phyloP scores from a whole-genome alignment of 1,140 invertebrate genomes.

The Drosophila bifasciata region DNA sequence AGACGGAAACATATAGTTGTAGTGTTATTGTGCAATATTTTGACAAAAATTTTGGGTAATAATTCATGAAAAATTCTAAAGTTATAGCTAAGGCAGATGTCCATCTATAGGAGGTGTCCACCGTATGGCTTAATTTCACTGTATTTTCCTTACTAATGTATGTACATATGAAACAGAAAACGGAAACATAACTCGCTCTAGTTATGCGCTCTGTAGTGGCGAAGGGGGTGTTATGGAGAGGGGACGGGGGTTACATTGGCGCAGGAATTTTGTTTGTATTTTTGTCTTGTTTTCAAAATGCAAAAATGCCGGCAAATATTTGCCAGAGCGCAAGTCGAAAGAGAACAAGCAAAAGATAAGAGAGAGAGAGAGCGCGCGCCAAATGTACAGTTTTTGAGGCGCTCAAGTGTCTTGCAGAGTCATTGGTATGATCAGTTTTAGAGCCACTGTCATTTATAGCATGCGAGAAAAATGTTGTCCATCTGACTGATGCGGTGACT shows the following conservation, averaged over 20 bases:
- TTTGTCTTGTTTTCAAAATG: slow-evolving; percentile 32
- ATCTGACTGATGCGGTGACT: not conserved
- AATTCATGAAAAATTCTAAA: too few species aligned
- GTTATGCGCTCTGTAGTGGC: not conserved
- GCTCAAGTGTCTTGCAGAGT: not conserved
- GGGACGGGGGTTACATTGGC: not conserved
- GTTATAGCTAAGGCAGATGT: too few species aligned
- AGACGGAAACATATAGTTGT: too few species aligned
- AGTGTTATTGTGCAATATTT: too few species aligned
- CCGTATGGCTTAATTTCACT: not conserved
- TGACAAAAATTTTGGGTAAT: too few species aligned
- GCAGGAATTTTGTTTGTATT: slow-evolving; percentile 30
- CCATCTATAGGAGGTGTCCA: too few species aligned
- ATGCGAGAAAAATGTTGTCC: slow-evolving; percentile 36
- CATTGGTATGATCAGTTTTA: slow-evolving; percentile 12
- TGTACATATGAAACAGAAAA: slow-evolving; percentile 66
- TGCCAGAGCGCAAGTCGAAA: slow-evolving; percentile 43
- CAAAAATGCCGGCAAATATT: slow-evolving; percentile 64
- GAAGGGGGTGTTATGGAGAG: too few species aligned
- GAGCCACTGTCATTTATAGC: slow-evolving; percentile 19
- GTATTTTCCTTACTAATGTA: not conserved
- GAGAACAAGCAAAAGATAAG: not conserved
- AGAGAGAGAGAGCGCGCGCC: slow-evolving; percentile 5
- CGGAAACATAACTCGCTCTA: slow-evolving; percentile 50
- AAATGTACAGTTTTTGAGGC: slow-evolving; percentile 25